A percentile compares a stretch with the other conserved stretches of the same genome.
Conservation (phyloP, 2,888 invertebrate genomes). For the Nezara viridula region DNA sequence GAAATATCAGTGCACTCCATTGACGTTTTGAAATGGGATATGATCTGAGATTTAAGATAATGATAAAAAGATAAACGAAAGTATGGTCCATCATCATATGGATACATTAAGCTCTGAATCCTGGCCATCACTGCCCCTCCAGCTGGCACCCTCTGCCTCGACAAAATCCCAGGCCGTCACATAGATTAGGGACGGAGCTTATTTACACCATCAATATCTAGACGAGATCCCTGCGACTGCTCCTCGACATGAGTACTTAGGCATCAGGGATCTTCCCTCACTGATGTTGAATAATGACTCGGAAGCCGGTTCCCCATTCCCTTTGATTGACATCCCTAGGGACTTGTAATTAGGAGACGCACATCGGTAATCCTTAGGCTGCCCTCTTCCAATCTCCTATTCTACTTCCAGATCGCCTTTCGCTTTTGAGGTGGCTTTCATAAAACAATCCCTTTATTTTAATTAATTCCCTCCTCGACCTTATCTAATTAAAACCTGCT, state of each 20-base stretch:
- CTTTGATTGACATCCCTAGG: conserved; percentile 35
- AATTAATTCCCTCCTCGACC: neutral
- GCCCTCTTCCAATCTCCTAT: neutral
- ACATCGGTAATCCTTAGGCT: neutral
- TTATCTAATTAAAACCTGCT: neutral
- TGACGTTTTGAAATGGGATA: too few species aligned
- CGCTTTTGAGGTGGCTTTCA: neutral
- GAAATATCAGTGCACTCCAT: too few species aligned
- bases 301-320: neutral
- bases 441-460: neutral
- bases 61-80: too few species aligned
- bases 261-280: neutral
- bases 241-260: conserved; percentile 24
- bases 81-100: too few species aligned
- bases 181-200: conserved; percentile 1
- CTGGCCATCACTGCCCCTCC: neutral
- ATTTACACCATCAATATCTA: conserved; percentile 34
- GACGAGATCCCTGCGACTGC: neutral
- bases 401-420: neutral
- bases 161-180: neutral
- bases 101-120: neutral
- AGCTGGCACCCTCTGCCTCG: neutral
- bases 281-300: conserved; percentile 36
- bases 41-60: too few species aligned
- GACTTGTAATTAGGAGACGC: neutral